A percentile compares a stretch with the other conserved stretches of the same genome.
Evolutionary conservation across 2,888 invertebrate genomes (phyloP).

Genomic region (Cotesia congregata): DNA sequence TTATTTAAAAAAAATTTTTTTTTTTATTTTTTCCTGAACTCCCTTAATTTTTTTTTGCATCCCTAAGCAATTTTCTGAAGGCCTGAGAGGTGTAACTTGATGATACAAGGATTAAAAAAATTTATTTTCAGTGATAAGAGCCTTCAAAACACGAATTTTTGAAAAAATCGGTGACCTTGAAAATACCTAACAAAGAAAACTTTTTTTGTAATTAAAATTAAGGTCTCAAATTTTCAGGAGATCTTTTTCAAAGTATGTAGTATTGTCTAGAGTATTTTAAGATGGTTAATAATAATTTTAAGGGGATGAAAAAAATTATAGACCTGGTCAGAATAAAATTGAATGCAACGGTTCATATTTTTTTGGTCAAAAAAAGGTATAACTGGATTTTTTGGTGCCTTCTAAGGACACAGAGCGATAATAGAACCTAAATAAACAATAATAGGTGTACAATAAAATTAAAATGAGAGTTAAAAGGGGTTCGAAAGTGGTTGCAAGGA

Average conservation of each 20-base stretch:
- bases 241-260: not conserved
- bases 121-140: not conserved
- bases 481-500: conserved; percentile 27
- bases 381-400: no score
- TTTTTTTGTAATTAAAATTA: not conserved
- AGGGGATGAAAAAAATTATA: no score
- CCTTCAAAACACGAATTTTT: not conserved
- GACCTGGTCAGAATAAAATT: no score
- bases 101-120: not conserved
- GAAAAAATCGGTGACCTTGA: not conserved
- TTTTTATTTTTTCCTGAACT: no score
- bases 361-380: no score
- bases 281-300: no score
- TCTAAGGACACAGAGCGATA: not conserved
- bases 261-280: no score
- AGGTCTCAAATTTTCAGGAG: not conserved
- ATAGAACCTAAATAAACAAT: not conserved
- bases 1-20: no score
- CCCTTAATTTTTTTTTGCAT: not conserved
- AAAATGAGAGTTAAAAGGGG: conserved; percentile 27
- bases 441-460: not conserved
- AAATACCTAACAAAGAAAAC: not conserved
- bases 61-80: not conserved
- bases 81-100: not conserved
- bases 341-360: no score